phyloP scores from a whole-genome alignment of 2,888 invertebrate genomes.

The Stenichneumon culpator region DNA sequence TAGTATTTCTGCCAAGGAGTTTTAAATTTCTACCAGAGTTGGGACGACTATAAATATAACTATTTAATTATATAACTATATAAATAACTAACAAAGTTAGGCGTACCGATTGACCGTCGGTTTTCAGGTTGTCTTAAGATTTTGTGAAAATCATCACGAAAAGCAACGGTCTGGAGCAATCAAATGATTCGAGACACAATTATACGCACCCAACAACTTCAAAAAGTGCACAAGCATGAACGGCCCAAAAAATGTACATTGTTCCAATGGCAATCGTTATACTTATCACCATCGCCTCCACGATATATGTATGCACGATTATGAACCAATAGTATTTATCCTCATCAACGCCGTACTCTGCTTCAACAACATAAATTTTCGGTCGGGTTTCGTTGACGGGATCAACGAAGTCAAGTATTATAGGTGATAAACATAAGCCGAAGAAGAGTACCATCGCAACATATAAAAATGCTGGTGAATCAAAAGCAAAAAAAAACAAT shows the following conservation, averaged over 20 bases:
- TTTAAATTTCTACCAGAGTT: too few species aligned
- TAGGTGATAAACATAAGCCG: not conserved
- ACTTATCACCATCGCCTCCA: not conserved
- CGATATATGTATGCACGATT: conserved; percentile 16
- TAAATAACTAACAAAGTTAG: too few species aligned
- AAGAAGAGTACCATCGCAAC: not conserved
- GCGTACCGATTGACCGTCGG: too few species aligned
- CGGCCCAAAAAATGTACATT: not conserved
- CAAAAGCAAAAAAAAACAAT: not conserved
- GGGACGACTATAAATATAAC: too few species aligned
- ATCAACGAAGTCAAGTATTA: conserved; percentile 9
- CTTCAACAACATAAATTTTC: conserved; percentile 24
- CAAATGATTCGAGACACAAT: not conserved
- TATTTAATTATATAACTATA: too few species aligned
- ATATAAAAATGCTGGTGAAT: not conserved
- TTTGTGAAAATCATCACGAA: too few species aligned
- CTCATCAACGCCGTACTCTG: conserved; percentile 26
- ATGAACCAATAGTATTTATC: conserved; percentile 15
- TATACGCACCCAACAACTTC: not conserved
- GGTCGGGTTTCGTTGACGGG: not conserved
- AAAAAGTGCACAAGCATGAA: not conserved
- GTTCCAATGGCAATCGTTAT: not conserved
- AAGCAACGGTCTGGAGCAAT: not conserved
- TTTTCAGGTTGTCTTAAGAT: too few species aligned
- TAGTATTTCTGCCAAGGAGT: too few species aligned